Conservation (phyloP, 2,113 vertebrate genomes). For the Bufo gargarizans region DNA sequence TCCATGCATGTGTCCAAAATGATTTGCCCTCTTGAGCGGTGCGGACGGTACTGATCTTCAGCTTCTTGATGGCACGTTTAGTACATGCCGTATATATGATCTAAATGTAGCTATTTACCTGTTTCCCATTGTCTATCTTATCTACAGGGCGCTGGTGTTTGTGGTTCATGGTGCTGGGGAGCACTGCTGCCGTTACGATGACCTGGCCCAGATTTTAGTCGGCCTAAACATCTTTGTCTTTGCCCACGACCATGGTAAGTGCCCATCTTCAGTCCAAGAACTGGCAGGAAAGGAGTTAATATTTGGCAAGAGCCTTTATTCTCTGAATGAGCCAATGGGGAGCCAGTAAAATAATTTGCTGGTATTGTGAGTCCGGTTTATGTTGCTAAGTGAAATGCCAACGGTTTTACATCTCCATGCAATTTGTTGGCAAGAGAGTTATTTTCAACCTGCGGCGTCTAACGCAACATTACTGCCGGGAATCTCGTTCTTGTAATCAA, state of each 20-base stretch:
- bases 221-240: conserved; percentile 85
- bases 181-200: conserved; percentile 88
- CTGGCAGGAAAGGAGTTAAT: background rate
- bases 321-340: background rate
- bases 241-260: conserved; percentile 94
- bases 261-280: background rate
- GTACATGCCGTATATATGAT: background rate
- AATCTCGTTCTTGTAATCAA: conserved; percentile 35
- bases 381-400: conserved; percentile 47
- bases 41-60: background rate
- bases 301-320: background rate
- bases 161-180: conserved; percentile 90
- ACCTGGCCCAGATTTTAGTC: conserved; percentile 84
- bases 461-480: background rate
- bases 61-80: background rate
- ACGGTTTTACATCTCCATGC: conserved; percentile 26
- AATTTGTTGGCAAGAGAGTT: conserved; percentile 47
- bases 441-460: background rate
- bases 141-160: conserved; percentile 86
- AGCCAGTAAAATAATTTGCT: background rate
- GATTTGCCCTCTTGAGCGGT: background rate
- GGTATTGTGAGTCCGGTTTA: background rate
- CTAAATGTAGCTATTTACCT: background rate
- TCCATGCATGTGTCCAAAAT: background rate
- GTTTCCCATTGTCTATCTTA: background rate